Evolutionary conservation across 2,888 invertebrate genomes (phyloP).

Genomic region (Melinopterus prodromus): DNA sequence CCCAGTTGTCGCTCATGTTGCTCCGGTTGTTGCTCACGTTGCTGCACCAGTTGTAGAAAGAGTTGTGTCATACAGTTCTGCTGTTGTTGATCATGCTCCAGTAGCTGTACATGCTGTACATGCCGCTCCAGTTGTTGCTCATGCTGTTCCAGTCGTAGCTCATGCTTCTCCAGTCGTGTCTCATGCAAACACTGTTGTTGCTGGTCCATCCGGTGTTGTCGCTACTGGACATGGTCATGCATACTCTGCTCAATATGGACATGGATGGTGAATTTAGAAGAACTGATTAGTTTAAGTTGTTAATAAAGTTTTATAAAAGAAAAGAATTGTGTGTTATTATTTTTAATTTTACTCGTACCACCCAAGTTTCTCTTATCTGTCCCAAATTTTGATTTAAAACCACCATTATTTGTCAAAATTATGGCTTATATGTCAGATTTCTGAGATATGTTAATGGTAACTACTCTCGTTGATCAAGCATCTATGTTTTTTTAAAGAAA

Average conservation of each 20-base stretch:
- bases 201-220: conserved; percentile 34
- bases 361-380: neutral
- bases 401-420: too few relatives aligned
- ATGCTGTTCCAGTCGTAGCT: too few relatives aligned
- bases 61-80: conserved; percentile 31
- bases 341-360: neutral
- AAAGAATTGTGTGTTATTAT: neutral
- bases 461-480: too few relatives aligned
- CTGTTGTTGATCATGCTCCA: conserved; percentile 27
- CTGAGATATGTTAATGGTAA: too few relatives aligned
- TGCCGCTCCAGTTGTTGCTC: too few relatives aligned
- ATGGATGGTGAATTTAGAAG: conserved; percentile 31
- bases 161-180: conserved; percentile 20
- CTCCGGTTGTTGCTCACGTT: conserved; percentile 45
- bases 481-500: too few relatives aligned
- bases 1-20: conserved; percentile 41
- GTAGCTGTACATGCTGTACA: conserved; percentile 24
- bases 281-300: conserved; percentile 24
- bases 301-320: conserved; percentile 23
- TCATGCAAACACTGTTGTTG: conserved; percentile 31
- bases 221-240: conserved; percentile 29
- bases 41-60: conserved; percentile 30
- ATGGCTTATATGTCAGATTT: too few relatives aligned
- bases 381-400: too few relatives aligned
- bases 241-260: conserved; percentile 22